Conservation (phyloP, 2,888 invertebrate species). For the Leptopilina myrica region DNA sequence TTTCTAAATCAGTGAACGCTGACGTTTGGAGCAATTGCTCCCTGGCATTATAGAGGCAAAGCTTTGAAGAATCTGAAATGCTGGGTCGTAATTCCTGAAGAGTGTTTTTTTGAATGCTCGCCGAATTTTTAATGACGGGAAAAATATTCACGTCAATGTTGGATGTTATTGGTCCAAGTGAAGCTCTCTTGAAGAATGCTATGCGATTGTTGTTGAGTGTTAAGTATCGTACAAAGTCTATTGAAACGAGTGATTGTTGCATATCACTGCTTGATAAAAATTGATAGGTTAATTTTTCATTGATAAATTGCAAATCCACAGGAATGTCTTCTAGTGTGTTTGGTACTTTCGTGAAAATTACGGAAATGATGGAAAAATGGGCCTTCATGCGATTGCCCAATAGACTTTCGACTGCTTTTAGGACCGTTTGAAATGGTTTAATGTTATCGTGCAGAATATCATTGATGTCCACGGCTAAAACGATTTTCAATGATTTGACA, state of each 20-base stretch:
- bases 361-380: neutral
- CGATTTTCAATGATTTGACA: no score
- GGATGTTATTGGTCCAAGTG: neutral
- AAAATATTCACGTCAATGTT: neutral
- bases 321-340: neutral
- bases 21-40: neutral
- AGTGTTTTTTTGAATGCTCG: neutral
- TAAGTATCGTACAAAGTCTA: neutral
- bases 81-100: neutral
- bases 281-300: neutral
- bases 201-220: neutral
- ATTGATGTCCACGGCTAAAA: no score
- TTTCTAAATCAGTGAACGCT: neutral
- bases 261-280: neutral
- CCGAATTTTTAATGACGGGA: neutral
- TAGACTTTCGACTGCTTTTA: neutral
- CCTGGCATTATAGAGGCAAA: neutral
- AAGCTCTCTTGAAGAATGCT: neutral
- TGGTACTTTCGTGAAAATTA: neutral
- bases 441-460: no score
- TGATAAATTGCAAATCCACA: neutral
- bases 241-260: neutral
- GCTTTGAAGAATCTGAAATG: neutral
- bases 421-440: neutral
- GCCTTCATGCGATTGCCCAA: neutral